Evolutionary conservation across 35 echinoderm and acorn worm species (phyloP).

Genomic region (Apostichopus parvimensis): DNA sequence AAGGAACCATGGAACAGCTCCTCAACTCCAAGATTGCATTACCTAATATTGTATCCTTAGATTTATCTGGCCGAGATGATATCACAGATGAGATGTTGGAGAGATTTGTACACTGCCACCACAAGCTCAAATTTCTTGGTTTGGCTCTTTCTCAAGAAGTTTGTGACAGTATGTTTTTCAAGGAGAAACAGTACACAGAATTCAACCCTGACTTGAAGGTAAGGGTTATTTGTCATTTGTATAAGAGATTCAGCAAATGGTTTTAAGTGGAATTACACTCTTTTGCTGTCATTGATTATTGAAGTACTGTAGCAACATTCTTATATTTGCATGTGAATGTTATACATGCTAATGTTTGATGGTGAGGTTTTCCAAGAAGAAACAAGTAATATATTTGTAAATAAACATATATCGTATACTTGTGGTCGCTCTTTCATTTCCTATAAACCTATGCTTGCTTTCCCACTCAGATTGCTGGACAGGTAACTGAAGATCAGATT

Average conservation of each 20-base stretch:
- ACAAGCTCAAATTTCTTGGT: constrained; percentile 77
- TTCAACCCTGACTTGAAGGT: constrained; percentile 86
- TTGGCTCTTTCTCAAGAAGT: constrained; percentile 86
- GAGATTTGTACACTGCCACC: constrained; percentile 68
- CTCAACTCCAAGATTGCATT: constrained; percentile 36
- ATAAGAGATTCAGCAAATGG: too few relatives aligned
- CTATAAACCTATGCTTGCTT: too few relatives aligned
- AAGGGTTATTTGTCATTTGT: neutral
- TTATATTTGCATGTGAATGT: too few relatives aligned
- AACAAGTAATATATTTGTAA: too few relatives aligned
- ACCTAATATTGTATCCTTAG: constrained; percentile 76
- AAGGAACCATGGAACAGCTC: constrained; percentile 64
- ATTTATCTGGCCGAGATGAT: constrained; percentile 92
- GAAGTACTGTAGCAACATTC: too few relatives aligned
- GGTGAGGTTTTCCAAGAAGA: too few relatives aligned
- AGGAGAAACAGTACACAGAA: constrained; percentile 55
- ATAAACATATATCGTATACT: too few relatives aligned
- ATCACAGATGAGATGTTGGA: constrained; percentile 62
- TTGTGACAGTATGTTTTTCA: constrained; percentile 77
- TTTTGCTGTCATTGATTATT: too few relatives aligned
- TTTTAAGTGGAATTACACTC: too few relatives aligned
- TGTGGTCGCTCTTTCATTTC: too few relatives aligned
- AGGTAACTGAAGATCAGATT: constrained; percentile 86
- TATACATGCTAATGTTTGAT: too few relatives aligned
- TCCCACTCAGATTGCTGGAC: constrained; percentile 74